These are phyloP conservation scores for Dendrocopos noguchii DNA, from an alignment of 2,113 vertebrate species.

Conservation along the genomic window DNA sequence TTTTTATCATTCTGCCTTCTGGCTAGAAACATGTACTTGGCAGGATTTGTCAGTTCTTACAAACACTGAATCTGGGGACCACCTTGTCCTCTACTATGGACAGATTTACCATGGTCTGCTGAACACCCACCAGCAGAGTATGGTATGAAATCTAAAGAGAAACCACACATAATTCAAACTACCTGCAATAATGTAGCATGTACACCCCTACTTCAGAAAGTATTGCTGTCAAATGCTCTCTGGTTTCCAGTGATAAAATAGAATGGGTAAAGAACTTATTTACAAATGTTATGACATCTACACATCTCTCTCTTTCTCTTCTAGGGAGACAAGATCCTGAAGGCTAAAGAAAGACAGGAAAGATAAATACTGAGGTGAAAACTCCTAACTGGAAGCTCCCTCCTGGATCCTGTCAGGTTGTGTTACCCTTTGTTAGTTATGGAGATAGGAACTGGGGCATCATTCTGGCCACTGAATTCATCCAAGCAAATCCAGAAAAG, in stretches of 20 bases:
- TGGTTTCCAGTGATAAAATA: not conserved
- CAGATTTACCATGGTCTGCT: not conserved
- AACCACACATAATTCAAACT: not conserved
- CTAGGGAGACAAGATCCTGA: not conserved
- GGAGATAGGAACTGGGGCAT: not conserved
- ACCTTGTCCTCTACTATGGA: not conserved
- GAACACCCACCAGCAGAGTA: not conserved
- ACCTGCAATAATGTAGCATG: not conserved
- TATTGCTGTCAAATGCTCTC: not conserved
- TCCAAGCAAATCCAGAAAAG: not conserved
- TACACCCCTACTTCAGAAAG: not conserved
- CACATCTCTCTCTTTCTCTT: not conserved
- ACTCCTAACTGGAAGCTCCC: not conserved
- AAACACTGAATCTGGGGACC: not conserved
- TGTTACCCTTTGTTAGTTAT: not conserved
- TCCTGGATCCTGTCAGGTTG: not conserved
- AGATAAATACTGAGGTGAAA: not conserved
- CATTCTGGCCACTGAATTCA: not conserved
- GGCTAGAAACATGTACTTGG: not conserved
- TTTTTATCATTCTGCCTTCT: constrained; percentile 5
- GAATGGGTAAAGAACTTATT: not conserved
- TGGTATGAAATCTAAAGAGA: not conserved
- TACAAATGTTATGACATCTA: not conserved
- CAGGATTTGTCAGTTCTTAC: not conserved
- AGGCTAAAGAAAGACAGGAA: not conserved